phyloP scores from a whole-genome alignment of 2,888 invertebrate species.

The Drosophila mayaguana region DNA sequence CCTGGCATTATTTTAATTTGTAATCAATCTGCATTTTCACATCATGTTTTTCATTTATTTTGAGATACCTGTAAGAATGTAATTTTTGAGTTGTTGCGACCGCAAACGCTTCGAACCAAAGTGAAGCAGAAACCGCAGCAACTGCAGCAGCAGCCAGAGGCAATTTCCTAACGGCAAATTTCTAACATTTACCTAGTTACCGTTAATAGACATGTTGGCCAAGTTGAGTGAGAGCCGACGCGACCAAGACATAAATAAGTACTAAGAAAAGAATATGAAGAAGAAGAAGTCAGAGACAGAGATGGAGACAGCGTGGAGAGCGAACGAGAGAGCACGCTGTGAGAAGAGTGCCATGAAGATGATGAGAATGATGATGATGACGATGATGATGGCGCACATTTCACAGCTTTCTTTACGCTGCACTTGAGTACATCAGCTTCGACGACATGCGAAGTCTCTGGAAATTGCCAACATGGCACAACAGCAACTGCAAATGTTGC shows the following conservation, averaged over 20 bases:
- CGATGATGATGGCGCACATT: constrained; percentile 57
- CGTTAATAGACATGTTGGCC: constrained; percentile 81
- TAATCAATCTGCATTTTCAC: constrained; percentile 7
- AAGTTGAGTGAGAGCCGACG: constrained; percentile 66
- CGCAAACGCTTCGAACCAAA: constrained; percentile 27
- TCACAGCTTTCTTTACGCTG: constrained; percentile 66
- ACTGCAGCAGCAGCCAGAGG: constrained; percentile 40
- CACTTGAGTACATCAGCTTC: constrained; percentile 58
- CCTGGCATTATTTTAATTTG: neutral
- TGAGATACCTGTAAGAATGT: constrained; percentile 33
- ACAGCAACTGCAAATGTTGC: constrained; percentile 3
- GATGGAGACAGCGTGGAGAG: constrained; percentile 4
- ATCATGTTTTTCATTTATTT: neutral
- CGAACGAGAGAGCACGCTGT: neutral
- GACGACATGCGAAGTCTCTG: constrained; percentile 14
- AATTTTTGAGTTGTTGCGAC: constrained; percentile 45
- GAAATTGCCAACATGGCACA: constrained; percentile 12
- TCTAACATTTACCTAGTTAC: constrained; percentile 81
- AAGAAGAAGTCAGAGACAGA: neutral
- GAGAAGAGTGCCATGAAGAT: constrained; percentile 10
- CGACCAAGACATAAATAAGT: constrained; percentile 72
- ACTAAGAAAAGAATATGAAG: constrained; percentile 32
- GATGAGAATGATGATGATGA: constrained; percentile 24
- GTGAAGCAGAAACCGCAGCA: constrained; percentile 39
- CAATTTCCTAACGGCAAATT: constrained; percentile 79